phyloP scores from a whole-genome alignment of 1,140 invertebrate species.

The Drosophila rufa region DNA sequence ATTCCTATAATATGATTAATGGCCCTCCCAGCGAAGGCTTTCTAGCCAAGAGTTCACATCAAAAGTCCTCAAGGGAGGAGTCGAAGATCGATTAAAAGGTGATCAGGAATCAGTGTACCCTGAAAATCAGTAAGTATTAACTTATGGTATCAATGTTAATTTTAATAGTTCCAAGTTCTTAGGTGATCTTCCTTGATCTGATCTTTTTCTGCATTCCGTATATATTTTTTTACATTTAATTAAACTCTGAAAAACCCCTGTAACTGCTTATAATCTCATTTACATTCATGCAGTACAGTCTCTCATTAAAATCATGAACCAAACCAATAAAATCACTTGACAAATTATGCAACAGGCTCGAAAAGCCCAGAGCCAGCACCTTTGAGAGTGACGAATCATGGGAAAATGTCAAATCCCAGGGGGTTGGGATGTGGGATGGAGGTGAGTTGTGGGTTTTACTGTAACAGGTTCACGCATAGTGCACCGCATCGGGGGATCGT shows the following conservation, averaged over 20 bases:
- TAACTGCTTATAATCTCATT: constrained; percentile 39
- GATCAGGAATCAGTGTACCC: constrained; percentile 18
- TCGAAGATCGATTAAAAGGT: constrained; percentile 31
- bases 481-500: constrained; percentile 37
- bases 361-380: constrained; percentile 22
- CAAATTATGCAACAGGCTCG: constrained; percentile 65
- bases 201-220: not conserved
- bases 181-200: too few relatives aligned
- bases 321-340: constrained; percentile 68
- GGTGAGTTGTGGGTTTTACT: constrained; percentile 13
- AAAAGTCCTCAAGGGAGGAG: constrained; percentile 18
- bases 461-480: constrained; percentile 62
- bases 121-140: not conserved
- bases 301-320: constrained; percentile 56
- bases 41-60: constrained; percentile 13
- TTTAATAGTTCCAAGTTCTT: too few relatives aligned
- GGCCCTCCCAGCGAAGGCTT: constrained; percentile 22
- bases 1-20: constrained; percentile 67
- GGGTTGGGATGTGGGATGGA: not conserved
- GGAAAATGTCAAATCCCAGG: constrained; percentile 57
- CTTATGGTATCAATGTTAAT: not conserved
- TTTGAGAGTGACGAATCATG: constrained; percentile 60
- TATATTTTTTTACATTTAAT: not conserved
- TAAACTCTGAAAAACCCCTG: not conserved
- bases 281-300: constrained; percentile 31